Conservation (phyloP, 2,888 invertebrate genomes). For the Hemicrepidius hirtus region DNA sequence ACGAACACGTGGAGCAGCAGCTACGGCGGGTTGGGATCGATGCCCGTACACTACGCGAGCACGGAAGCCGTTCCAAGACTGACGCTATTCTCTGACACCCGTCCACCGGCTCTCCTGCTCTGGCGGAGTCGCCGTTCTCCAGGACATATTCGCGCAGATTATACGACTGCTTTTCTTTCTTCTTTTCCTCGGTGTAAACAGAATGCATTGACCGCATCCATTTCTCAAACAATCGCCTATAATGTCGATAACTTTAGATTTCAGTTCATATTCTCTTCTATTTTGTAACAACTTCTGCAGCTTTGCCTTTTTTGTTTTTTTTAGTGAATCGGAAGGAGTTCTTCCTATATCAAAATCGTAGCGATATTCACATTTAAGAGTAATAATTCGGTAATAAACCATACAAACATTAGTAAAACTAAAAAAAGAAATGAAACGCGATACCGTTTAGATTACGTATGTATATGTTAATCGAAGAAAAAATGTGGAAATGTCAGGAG, state of each 20-base stretch:
- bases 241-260: conserved; percentile 54
- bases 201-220: conserved; percentile 47
- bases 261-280: conserved; percentile 50
- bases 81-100: conserved; percentile 57
- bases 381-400: too few relatives aligned
- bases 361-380: too few relatives aligned
- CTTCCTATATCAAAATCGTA: too few relatives aligned
- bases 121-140: conserved; percentile 55
- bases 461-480: too few relatives aligned
- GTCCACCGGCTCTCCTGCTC: conserved; percentile 49
- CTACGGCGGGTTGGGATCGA: conserved; percentile 51
- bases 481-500: too few relatives aligned
- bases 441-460: too few relatives aligned
- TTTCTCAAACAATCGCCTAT: conserved; percentile 51
- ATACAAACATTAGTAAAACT: too few relatives aligned
- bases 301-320: not conserved
- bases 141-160: conserved; percentile 59
- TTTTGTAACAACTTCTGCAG: conserved; percentile 32
- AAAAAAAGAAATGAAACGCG: too few relatives aligned
- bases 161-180: conserved; percentile 33
- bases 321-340: too few relatives aligned
- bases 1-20: conserved; percentile 56
- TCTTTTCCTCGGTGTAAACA: conserved; percentile 40
- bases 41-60: conserved; percentile 57
- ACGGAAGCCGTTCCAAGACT: conserved; percentile 64